Base-by-base conservation (phyloP, 2,888 invertebrate species). In the Yponomeuta plumbellus region DNA sequence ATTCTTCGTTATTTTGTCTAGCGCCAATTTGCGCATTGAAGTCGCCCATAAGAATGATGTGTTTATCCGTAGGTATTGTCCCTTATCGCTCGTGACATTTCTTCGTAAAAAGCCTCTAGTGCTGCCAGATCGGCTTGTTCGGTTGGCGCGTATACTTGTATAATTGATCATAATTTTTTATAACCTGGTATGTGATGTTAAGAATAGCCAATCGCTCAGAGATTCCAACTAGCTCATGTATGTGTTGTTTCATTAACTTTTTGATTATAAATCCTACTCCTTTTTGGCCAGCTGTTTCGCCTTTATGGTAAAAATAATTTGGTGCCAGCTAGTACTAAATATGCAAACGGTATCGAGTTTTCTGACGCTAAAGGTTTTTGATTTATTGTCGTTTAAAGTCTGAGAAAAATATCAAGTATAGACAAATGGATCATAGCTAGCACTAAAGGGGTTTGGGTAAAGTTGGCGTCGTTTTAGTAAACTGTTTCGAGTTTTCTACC, bases 61-160 rank as follows among this genome's bases (percentile, higher is more conserved):
- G 57, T n/a, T 71, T 69, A 2, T 71, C 39, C 1, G 34, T 11
- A 39, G 67, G 59, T 4, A 66, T 67, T 39, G 34, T n/a, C n/a
- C n/a, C n/a, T 63, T 26, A 66, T 63, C 1, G 59, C 22, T 58
- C 63, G 58, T 8, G 68, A 65, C 11, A 72, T 62, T 6, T 67
- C 39, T n/a, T 64, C 40, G 22, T 72, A 70, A 52, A 72, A 72
- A 4, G 6, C 1, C 0, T 69, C 68, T 11, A 68, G 59, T 5
- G 59, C 67, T 2, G 61, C 21, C 63, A 68, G 58, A 8, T 66
- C 58, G 11, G 71, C 69, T 71, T 68, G 57, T 64, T 73, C 72
- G 21, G 72, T 74, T 13, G 71, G 73, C 1, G 72, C 69, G 63
- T 74, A 72, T 13, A 68, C 61, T 67, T 71, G 70, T 13, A 71